Conservation (phyloP, 1,140 invertebrate species). For the Drosophila burlai region DNA sequence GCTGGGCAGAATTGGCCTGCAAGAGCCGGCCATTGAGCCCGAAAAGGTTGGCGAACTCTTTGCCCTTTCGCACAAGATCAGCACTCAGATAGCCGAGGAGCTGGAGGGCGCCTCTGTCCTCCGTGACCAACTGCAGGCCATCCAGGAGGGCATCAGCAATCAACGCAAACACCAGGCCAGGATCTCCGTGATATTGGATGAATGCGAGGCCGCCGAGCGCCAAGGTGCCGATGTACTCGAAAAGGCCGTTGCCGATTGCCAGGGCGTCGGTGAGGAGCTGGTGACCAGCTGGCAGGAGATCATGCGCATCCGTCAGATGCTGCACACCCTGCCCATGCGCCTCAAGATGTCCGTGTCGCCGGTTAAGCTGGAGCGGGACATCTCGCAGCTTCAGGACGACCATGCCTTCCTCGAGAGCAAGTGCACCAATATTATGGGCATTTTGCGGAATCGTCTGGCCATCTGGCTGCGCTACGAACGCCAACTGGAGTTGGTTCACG, state of each 20-base stretch:
- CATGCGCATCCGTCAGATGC: constrained; percentile 89
- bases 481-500: constrained; percentile 91
- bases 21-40: constrained; percentile 89
- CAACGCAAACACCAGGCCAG: constrained; percentile 89
- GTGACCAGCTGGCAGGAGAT: constrained; percentile 90
- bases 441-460: constrained; percentile 88
- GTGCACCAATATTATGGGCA: constrained; percentile 88
- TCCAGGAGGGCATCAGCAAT: constrained; percentile 89
- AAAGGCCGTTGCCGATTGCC: constrained; percentile 89
- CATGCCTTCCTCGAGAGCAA: constrained; percentile 90
- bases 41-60: constrained; percentile 91
- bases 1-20: constrained; percentile 89
- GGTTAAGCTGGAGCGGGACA: constrained; percentile 90
- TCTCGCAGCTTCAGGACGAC: constrained; percentile 90
- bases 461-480: constrained; percentile 91
- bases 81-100: constrained; percentile 90
- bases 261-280: constrained; percentile 88
- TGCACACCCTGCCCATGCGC: constrained; percentile 91
- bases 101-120: constrained; percentile 89
- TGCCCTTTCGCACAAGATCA: constrained; percentile 89
- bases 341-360: constrained; percentile 91
- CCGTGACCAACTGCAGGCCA: constrained; percentile 89
- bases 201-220: constrained; percentile 89
- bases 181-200: constrained; percentile 88
- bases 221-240: constrained; percentile 90